Conservation (phyloP, 2,888 invertebrate genomes). For the Dysmachus trigonus region DNA sequence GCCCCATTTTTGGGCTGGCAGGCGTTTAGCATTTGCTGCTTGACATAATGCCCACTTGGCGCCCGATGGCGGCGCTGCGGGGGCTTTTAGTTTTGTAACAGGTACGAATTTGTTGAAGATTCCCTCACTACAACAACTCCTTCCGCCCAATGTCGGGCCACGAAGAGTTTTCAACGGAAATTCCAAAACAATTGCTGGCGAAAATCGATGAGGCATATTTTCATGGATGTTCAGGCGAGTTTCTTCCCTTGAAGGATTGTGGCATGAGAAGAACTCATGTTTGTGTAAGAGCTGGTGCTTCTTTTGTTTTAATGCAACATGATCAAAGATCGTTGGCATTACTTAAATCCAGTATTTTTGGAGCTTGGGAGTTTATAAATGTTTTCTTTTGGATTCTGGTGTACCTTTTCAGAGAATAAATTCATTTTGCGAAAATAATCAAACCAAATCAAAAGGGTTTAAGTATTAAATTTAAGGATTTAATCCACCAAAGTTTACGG, state of each 20-base stretch:
- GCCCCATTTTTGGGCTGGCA: background rate
- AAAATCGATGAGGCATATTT: background rate
- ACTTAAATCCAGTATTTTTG: background rate
- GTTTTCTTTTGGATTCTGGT: background rate
- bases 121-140: background rate
- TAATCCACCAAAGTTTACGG: no score
- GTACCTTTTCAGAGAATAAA: background rate
- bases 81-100: background rate
- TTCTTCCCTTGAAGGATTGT: background rate
- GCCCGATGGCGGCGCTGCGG: background rate
- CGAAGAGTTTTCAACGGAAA: background rate
- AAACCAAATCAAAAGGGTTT: no score
- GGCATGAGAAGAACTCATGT: background rate
- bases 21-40: background rate
- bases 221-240: background rate
- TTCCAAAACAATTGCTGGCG: background rate
- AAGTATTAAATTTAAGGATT: no score
- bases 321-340: background rate
- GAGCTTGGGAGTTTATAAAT: background rate
- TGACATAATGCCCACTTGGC: background rate
- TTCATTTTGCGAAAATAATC: background rate
- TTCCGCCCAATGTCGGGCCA: background rate
- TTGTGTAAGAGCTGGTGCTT: background rate
- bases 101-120: background rate
- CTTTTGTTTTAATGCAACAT: background rate